Conservation (phyloP, 2,888 invertebrate species). For the Plebejus anna region DNA sequence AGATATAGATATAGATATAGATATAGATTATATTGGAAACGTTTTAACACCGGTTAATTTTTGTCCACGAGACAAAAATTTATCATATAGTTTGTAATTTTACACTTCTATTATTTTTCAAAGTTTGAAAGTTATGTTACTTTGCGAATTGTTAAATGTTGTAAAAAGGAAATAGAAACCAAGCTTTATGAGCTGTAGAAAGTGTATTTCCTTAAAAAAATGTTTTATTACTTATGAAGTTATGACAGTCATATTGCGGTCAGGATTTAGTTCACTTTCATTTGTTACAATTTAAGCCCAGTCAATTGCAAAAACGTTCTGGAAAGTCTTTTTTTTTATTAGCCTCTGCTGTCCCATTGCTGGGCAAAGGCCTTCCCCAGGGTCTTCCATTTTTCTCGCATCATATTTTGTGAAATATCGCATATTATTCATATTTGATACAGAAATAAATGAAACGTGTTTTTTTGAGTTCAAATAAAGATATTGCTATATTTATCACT, state of each 20-base stretch:
- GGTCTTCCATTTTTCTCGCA: too few species aligned
- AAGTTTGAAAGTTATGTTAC: not conserved
- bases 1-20: too few species aligned
- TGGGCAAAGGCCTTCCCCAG: too few species aligned
- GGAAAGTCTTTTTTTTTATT: too few species aligned
- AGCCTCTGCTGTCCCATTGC: too few species aligned
- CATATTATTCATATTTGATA: too few species aligned
- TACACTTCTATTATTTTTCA: not conserved
- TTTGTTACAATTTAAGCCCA: not conserved
- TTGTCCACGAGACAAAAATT: too few species aligned
- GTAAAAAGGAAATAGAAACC: not conserved
- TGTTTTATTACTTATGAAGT: not conserved
- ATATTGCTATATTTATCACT: not conserved
- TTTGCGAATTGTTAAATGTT: not conserved
- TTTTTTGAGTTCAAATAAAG: not conserved
- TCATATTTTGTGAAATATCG: not conserved
- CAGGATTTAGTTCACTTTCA: constrained; percentile 6
- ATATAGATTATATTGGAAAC: too few species aligned
- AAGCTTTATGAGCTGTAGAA: not conserved
- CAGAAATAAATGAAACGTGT: too few species aligned
- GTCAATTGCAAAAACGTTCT: not conserved
- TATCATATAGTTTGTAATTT: not conserved
- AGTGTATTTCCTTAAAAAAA: constrained; percentile 11
- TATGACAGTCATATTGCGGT: not conserved
- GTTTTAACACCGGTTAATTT: too few species aligned